Base-by-base conservation (phyloP, 2,113 vertebrate species). In the Mohoua ochrocephala region DNA sequence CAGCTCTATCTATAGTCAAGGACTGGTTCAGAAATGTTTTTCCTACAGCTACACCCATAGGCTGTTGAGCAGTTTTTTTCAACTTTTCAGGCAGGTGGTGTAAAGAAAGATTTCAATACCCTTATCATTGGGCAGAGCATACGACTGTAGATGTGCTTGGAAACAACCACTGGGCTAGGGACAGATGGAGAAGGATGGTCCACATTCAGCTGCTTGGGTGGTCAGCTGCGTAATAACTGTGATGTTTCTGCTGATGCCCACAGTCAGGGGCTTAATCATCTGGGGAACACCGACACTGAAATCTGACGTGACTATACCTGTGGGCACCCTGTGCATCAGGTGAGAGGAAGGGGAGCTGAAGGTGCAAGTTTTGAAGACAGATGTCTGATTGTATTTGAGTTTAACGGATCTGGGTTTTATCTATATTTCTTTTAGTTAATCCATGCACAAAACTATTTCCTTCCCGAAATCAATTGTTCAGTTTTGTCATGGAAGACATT, bases 381-480 rank as follows among this genome's bases (percentile, higher is more conserved):
- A 39, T n/a, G 3, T 21, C 49, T 56, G 23, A 47, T 24, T 2
- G 0, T 42, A 31, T 37, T 42, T 54, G 54, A 64, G 12, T 52
- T 60, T 69, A 49, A 57, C 21, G 6, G 24, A 28, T n/a, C 9
- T 57, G 22, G 2, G 15, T 4, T 79, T 88, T 67, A 44, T 31
- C 31, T 8, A 15, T 70, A 22, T 53, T 87, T 71, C 9, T 13
- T 84, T 81, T 33, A 77, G 30, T 8, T 63, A 49, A 71, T 52
- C 45, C 16, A 42, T n/a, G 7, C 10, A 45, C 5, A 82, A 78
- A 84, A 70, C 15, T n/a, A 7, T 47, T 50, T 54, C 26, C 23
- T 59, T 11, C 5, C 60, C 21, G 61, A 61, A 78, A 70, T 3
- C 0, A 0, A 9, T 41, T 50, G 2, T 41, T 82, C n/a, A 2